These are phyloP conservation scores for Portevinia maculata DNA, from an alignment of 2,888 invertebrate species.

Conservation along the genomic window DNA sequence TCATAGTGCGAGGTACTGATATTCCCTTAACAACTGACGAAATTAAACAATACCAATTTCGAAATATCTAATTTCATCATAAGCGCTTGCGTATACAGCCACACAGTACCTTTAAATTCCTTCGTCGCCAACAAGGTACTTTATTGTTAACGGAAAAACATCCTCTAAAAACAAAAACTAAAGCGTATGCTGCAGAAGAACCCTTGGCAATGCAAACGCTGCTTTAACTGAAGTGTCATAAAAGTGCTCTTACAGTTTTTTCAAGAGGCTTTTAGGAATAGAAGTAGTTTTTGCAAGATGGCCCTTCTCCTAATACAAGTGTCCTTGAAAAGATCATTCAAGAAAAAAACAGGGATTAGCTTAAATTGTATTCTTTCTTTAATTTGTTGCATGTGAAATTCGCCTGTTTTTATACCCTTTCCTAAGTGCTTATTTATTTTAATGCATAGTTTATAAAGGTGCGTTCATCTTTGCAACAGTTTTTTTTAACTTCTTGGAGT, in stretches of 20 bases:
- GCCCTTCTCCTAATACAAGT: slow-evolving; percentile 17
- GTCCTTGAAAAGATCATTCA: slow-evolving; percentile 3
- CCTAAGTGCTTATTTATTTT: no score
- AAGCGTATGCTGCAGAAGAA: slow-evolving; percentile 15
- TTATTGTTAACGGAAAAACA: not conserved
- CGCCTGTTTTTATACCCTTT: no score
- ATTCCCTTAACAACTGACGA: no score
- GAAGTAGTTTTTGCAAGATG: slow-evolving; percentile 1
- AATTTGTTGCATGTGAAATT: not conserved
- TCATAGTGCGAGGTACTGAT: no score
- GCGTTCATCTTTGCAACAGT: no score
- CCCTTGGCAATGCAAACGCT: slow-evolving; percentile 15
- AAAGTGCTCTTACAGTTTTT: slow-evolving; percentile 26
- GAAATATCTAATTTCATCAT: no score
- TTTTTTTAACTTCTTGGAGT: no score
- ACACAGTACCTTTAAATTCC: no score
- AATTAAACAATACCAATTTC: no score
- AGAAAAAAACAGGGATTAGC: not conserved
- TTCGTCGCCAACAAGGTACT: not conserved
- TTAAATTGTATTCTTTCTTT: not conserved
- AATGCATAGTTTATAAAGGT: no score
- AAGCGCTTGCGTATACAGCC: no score
- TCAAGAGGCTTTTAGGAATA: slow-evolving; percentile 25
- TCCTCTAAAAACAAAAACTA: slow-evolving; percentile 1
- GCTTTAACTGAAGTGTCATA: slow-evolving; percentile 13